Evolutionary conservation across 2,797 vertebrate genomes (phyloP).

Genomic region (Phoxinus dragarum): DNA sequence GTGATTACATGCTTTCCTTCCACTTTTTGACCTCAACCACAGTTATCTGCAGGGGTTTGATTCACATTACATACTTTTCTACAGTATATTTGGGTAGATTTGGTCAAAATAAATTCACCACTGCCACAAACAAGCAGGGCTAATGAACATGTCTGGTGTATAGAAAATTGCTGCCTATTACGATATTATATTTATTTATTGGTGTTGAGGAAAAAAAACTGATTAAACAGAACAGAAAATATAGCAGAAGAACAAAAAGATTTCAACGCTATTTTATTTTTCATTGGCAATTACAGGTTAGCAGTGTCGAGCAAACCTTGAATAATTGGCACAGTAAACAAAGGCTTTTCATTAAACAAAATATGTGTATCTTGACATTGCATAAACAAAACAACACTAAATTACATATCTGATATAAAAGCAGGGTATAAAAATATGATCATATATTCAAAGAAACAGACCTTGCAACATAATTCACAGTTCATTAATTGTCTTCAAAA

Average conservation of each 20-base stretch:
- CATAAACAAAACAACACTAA: constrained; percentile 27
- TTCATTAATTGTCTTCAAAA: constrained; percentile 8
- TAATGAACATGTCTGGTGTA: background rate
- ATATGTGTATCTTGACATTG: background rate
- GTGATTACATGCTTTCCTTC: constrained; percentile 18
- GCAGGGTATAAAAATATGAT: constrained; percentile 39
- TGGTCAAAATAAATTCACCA: background rate
- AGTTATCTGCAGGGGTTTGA: background rate
- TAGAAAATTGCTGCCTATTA: background rate
- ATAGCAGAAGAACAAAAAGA: background rate
- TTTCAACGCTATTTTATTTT: constrained; percentile 44
- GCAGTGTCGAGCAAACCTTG: constrained; percentile 41
- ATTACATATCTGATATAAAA: constrained; percentile 35
- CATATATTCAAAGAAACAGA: constrained; percentile 17
- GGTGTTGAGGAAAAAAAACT: background rate
- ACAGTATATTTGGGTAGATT: background rate
- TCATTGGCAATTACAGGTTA: constrained; percentile 34
- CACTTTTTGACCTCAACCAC: constrained; percentile 6
- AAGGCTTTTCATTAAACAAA: constrained; percentile 47
- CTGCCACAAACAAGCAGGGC: background rate
- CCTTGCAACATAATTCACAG: constrained; percentile 51
- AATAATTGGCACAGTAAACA: constrained; percentile 51
- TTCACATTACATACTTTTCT: background rate
- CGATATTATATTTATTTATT: background rate
- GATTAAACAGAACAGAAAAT: background rate